phyloP scores from a whole-genome alignment of 2,888 invertebrate genomes.

The Lamellibrachia satsuma region DNA sequence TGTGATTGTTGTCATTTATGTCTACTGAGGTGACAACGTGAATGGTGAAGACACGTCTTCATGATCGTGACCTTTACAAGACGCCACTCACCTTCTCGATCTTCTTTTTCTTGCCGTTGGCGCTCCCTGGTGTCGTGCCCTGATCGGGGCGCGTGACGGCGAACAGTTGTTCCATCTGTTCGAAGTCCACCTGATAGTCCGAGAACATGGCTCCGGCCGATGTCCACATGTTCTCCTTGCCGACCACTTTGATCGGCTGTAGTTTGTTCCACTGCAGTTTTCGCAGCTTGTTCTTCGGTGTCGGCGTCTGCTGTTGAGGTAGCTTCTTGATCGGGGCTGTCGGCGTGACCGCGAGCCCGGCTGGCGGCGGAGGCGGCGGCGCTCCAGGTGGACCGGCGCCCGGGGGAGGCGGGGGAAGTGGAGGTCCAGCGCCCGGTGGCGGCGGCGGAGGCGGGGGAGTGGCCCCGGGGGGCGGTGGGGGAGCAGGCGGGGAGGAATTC shows the following conservation, averaged over 20 bases:
- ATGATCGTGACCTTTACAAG: neutral
- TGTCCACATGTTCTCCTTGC: conserved; percentile 93
- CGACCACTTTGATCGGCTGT: conserved; percentile 80
- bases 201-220: conserved; percentile 65
- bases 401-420: conserved; percentile 60
- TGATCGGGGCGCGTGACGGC: conserved; percentile 44
- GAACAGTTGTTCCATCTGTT: conserved; percentile 62
- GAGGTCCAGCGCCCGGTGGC: conserved; percentile 41
- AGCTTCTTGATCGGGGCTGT: conserved; percentile 44
- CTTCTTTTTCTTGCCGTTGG: conserved; percentile 56
- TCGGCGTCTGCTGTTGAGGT: conserved; percentile 78
- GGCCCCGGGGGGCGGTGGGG: conserved; percentile 42
- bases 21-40: no score
- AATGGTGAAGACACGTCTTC: no score
- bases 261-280: conserved; percentile 99
- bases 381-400: conserved; percentile 31
- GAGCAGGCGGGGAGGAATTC: conserved; percentile 39
- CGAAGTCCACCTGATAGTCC: conserved; percentile 56
- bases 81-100: conserved; percentile 45
- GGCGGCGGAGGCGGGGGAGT: conserved; percentile 39
- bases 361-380: conserved; percentile 41
- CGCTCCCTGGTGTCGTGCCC: conserved; percentile 27
- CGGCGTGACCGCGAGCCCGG: conserved; percentile 35
- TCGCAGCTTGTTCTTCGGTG: conserved; percentile 94
- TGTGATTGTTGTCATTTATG: no score